Evolutionary conservation across 1,140 invertebrate species (phyloP).

Genomic region (Caenorhabditis elegans): WBcel235 BX284603.4:9396501-9397000

Average conservation of each 20-base stretch:
- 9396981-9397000: background rate
- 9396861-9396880: too few species aligned
- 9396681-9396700: background rate
- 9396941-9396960: slow-evolving; percentile 16
- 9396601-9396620: background rate
- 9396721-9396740: too few species aligned
- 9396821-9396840: too few species aligned
- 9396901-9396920: background rate
- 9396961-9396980: background rate
- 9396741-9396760: background rate
- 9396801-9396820: background rate
- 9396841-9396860: too few species aligned
- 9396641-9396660: slow-evolving; percentile 2
- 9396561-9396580: background rate
- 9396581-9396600: background rate
- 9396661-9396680: background rate
- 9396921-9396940: slow-evolving; percentile 1
- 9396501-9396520: background rate
- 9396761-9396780: background rate
- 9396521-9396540: background rate
- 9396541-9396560: background rate
- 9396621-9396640: slow-evolving; percentile 24
- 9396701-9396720: background rate
- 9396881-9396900: too few species aligned
- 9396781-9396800: background rate